Conservation (phyloP, 2,888 invertebrate species). For the Calliopum simillimum region DNA sequence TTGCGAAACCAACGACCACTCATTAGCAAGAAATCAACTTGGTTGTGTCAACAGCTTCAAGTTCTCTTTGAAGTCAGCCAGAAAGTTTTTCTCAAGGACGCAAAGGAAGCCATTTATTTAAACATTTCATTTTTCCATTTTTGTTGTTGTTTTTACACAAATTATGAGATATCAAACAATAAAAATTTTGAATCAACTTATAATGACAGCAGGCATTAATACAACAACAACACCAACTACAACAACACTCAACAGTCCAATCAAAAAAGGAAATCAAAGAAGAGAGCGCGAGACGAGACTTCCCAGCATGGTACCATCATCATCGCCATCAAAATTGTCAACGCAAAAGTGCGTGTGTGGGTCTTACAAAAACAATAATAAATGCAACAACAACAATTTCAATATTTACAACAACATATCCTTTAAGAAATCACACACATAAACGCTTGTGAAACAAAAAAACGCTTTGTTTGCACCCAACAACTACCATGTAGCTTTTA, state of each 20-base stretch:
- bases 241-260: background rate
- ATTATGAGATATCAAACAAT: conserved; percentile 24
- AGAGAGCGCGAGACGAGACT: background rate
- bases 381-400: conserved; percentile 7
- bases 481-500: background rate
- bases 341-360: conserved; percentile 30
- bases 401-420: conserved; percentile 18
- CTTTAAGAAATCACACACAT: conserved; percentile 17
- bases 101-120: too few species aligned
- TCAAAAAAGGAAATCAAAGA: background rate
- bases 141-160: background rate
- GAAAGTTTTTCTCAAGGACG: too few species aligned
- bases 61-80: too few species aligned
- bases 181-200: conserved; percentile 15
- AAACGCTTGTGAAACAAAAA: background rate
- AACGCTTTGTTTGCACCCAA: background rate
- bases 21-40: too few species aligned
- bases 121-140: too few species aligned
- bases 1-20: too few species aligned
- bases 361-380: conserved; percentile 12
- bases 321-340: conserved; percentile 38
- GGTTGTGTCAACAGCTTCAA: too few species aligned
- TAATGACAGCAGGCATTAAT: conserved; percentile 20
- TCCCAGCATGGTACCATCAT: conserved; percentile 36
- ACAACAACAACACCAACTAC: conserved; percentile 3